Conservation (phyloP, 2,797 vertebrate species). For the Gobio occitaniae region DNA sequence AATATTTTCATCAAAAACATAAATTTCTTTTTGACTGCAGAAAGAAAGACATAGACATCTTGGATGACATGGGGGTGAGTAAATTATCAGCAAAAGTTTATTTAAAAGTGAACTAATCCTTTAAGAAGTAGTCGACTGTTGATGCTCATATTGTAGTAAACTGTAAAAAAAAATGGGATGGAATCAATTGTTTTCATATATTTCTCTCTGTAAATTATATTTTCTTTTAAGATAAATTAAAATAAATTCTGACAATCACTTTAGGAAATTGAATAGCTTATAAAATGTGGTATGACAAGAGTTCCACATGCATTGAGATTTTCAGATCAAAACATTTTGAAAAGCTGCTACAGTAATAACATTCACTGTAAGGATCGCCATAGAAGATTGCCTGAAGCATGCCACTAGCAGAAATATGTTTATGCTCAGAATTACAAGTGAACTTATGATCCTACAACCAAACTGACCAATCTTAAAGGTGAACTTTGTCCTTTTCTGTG, state of each 20-base stretch:
- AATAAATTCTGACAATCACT: not conserved
- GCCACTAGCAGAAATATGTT: not conserved
- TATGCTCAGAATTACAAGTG: not conserved
- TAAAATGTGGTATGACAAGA: not conserved
- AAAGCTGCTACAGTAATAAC: not conserved
- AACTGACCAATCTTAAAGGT: not conserved
- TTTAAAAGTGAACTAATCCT: no score
- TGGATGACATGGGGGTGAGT: no score
- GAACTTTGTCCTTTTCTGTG: not conserved
- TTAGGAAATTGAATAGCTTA: not conserved
- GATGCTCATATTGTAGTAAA: not conserved
- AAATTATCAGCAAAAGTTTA: no score
- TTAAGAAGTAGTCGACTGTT: not conserved
- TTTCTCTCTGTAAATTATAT: not conserved
- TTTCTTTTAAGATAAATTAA: not conserved
- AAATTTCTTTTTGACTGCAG: no score
- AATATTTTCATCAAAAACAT: no score
- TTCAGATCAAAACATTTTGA: not conserved
- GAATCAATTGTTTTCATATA: not conserved
- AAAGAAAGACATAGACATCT: no score
- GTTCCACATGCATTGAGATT: not conserved
- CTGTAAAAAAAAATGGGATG: no score
- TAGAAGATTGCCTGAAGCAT: conserved; percentile 26
- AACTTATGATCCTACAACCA: not conserved
- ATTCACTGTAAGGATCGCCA: not conserved